These are phyloP conservation scores for Nemapogon koenigi DNA, from an alignment of 2,888 invertebrate species.

Conservation along the genomic window DNA sequence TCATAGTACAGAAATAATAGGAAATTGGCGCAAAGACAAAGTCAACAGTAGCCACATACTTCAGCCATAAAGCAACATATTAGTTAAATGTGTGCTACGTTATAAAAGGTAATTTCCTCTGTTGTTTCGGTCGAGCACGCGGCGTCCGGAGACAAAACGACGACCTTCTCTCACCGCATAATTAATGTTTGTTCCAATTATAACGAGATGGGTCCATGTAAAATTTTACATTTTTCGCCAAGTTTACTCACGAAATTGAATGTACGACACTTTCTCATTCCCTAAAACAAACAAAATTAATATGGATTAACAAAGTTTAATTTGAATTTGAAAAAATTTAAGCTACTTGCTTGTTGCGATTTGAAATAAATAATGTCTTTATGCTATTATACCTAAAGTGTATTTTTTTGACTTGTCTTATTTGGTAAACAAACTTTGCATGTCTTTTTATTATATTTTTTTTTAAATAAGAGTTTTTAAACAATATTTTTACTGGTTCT, in stretches of 20 bases:
- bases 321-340: no score
- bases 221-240: constrained; percentile 10
- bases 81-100: neutral
- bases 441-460: no score
- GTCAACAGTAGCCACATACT: neutral
- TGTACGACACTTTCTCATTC: constrained; percentile 8
- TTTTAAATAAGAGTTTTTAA: no score
- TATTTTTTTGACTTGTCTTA: no score
- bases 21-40: neutral
- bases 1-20: neutral
- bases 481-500: no score
- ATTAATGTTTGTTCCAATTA: constrained; percentile 46
- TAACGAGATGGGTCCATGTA: constrained; percentile 18
- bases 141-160: constrained; percentile 16
- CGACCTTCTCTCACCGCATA: constrained; percentile 24
- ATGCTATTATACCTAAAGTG: no score
- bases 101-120: neutral
- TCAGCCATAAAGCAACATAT: neutral
- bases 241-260: constrained; percentile 9
- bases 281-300: constrained; percentile 2
- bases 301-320: constrained; percentile 1
- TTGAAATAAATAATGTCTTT: no score
- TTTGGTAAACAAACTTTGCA: no score
- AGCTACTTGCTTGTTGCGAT: no score
- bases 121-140: constrained; percentile 11